These are phyloP conservation scores for Gobius niger DNA, from an alignment of 2,113 vertebrate species.

Conservation along the genomic window DNA sequence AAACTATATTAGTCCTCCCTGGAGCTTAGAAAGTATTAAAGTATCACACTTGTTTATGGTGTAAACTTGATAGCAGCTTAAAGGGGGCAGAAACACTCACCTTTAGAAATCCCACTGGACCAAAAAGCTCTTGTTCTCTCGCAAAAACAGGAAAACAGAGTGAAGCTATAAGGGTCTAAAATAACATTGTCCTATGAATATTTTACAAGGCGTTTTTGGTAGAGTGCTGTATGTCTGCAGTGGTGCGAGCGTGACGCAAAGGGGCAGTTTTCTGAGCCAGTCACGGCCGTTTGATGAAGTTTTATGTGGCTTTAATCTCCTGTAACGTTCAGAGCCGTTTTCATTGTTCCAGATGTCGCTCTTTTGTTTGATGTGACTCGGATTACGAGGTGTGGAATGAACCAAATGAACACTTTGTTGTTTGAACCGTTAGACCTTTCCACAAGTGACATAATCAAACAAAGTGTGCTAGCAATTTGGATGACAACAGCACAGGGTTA, in stretches of 20 bases:
- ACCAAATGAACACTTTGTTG: not conserved
- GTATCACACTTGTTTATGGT: not conserved
- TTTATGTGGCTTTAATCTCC: conserved; percentile 1
- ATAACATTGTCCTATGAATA: conserved; percentile 1
- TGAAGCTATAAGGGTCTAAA: conserved; percentile 1
- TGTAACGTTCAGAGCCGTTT: not conserved
- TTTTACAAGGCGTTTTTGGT: conserved; percentile 3
- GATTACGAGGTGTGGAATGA: not conserved
- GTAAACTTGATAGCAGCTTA: conserved; percentile 4
- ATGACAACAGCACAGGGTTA: not conserved
- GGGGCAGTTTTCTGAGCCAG: not conserved
- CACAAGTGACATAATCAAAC: not conserved
- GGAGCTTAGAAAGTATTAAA: not conserved
- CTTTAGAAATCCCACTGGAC: conserved; percentile 10
- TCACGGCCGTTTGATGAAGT: not conserved
- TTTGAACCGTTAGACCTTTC: not conserved
- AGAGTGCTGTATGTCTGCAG: not conserved
- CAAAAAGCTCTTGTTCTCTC: conserved; percentile 14
- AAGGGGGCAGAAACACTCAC: not conserved
- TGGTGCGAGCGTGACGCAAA: not conserved
- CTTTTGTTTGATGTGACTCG: not conserved
- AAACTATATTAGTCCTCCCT: not conserved
- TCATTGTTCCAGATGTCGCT: not conserved
- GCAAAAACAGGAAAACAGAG: conserved; percentile 5
- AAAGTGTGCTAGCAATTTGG: not conserved